Conservation (phyloP, 2,888 invertebrate genomes). For the Nomada hirtipes region DNA sequence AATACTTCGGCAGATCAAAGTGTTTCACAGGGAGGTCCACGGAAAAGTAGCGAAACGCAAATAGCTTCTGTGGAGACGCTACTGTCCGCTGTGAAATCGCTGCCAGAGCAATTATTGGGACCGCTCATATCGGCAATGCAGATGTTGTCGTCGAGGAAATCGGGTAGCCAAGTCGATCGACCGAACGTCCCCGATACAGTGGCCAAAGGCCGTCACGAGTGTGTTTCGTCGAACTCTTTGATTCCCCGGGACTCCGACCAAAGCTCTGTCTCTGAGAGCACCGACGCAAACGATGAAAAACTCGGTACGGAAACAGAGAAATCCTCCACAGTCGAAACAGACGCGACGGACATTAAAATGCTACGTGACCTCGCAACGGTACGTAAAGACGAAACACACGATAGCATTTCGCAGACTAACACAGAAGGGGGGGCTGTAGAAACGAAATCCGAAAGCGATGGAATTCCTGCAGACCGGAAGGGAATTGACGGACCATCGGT, state of each 20-base stretch:
- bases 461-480: constrained; percentile 8
- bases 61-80: constrained; percentile 75
- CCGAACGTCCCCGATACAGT: neutral
- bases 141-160: constrained; percentile 73
- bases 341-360: constrained; percentile 45
- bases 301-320: neutral
- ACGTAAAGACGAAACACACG: constrained; percentile 50
- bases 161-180: constrained; percentile 12
- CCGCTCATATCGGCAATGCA: constrained; percentile 78
- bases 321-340: constrained; percentile 30
- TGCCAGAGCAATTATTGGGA: constrained; percentile 79
- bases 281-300: neutral
- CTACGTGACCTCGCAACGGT: constrained; percentile 62
- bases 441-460: constrained; percentile 17
- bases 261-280: neutral
- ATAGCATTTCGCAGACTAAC: constrained; percentile 39
- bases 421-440: constrained; percentile 22
- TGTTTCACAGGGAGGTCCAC: neutral
- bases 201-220: neutral
- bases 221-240: neutral
- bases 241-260: neutral
- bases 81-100: constrained; percentile 77
- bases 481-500: neutral
- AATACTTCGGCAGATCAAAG: neutral
- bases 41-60: constrained; percentile 41